These are phyloP conservation scores for Sebastiscus albofasciatus DNA, from an alignment of 2,797 vertebrate genomes.

Conservation along the genomic window DNA sequence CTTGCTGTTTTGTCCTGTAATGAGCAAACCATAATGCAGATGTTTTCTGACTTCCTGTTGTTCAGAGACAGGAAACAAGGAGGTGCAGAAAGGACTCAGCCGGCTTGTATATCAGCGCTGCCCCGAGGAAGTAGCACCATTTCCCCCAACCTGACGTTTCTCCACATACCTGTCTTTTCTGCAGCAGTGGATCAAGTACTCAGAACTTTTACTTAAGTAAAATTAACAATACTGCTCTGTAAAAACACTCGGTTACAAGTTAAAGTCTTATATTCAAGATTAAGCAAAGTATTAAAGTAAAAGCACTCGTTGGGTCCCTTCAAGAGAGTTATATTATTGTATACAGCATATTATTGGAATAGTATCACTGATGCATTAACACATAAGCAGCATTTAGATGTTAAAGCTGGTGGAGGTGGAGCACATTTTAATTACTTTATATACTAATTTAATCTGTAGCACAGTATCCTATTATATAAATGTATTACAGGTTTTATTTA, in stretches of 20 bases:
- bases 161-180: neutral
- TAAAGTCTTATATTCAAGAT: neutral
- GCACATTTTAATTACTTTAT: neutral
- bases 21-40: constrained; percentile 44
- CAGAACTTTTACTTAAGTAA: neutral
- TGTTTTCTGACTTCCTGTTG: constrained; percentile 46
- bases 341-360: neutral
- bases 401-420: neutral
- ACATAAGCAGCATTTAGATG: neutral
- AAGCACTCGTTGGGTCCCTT: neutral
- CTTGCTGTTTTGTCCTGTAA: constrained; percentile 3
- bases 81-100: neutral
- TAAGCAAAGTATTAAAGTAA: neutral
- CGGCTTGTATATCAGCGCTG: constrained; percentile 10
- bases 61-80: constrained; percentile 40
- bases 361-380: neutral
- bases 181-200: neutral
- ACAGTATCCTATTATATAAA: neutral
- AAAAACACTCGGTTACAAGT: neutral
- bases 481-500: neutral
- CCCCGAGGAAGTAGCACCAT: neutral
- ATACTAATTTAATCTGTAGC: neutral
- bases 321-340: neutral
- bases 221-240: neutral
- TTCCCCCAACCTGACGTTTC: neutral